Conservation (phyloP, 2,888 invertebrate species). For the Helleia helle region DNA sequence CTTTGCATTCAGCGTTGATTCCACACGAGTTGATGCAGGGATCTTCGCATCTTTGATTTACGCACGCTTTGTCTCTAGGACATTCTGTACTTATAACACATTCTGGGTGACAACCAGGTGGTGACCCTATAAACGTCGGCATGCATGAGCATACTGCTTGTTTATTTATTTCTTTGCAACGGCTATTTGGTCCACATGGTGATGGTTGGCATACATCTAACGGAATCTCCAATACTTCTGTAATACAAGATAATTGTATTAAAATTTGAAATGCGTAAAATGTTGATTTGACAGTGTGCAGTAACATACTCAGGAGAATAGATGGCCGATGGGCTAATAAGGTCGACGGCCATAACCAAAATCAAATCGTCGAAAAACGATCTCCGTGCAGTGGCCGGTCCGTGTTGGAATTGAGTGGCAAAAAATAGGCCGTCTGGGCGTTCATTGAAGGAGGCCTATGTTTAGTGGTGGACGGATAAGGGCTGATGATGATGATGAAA, state of each 20-base stretch:
- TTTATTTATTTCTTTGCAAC: conserved; percentile 81
- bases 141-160: conserved; percentile 85
- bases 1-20: conserved; percentile 79
- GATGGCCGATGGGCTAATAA: too few relatives aligned
- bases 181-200: conserved; percentile 84
- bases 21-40: conserved; percentile 84
- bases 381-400: too few relatives aligned
- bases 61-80: conserved; percentile 80
- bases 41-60: conserved; percentile 83
- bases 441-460: too few relatives aligned
- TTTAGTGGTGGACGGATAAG: too few relatives aligned
- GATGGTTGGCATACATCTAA: conserved; percentile 78
- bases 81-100: conserved; percentile 86
- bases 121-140: conserved; percentile 79
- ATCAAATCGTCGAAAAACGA: too few relatives aligned
- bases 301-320: too few relatives aligned
- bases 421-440: too few relatives aligned
- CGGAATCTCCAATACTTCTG: conserved; percentile 38
- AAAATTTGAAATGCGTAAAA: not conserved
- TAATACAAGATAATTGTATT: not conserved
- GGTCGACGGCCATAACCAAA: too few relatives aligned
- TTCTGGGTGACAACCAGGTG: conserved; percentile 84
- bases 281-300: too few relatives aligned
- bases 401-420: too few relatives aligned
- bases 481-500: too few relatives aligned